Conservation (phyloP, 2,113 vertebrate genomes). For the Elaphurus davidianus region DNA sequence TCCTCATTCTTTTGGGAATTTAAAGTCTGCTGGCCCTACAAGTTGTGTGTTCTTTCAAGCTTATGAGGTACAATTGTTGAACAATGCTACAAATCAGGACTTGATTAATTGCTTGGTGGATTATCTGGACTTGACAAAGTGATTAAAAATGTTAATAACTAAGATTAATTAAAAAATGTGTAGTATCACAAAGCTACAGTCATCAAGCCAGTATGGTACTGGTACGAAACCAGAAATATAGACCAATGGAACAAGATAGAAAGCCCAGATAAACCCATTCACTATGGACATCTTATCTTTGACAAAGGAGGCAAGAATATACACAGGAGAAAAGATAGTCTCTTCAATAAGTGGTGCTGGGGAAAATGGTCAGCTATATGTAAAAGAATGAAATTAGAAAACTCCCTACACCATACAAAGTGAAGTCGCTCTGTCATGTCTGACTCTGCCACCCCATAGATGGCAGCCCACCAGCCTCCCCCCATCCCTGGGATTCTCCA, state of each 20-base stretch:
- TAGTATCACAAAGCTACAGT: neutral
- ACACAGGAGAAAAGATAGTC: neutral
- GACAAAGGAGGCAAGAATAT: neutral
- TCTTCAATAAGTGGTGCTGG: neutral
- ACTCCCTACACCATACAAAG: neutral
- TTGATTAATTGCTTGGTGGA: neutral
- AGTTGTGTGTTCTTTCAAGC: neutral
- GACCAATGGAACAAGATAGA: neutral
- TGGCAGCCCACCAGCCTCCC: fast-evolving
- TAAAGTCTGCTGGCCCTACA: neutral
- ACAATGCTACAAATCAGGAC: neutral
- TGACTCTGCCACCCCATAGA: fast-evolving
- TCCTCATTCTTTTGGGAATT: neutral
- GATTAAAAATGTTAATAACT: neutral
- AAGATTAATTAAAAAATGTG: neutral
- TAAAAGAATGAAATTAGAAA: neutral
- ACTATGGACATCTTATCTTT: neutral
- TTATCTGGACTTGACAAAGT: neutral
- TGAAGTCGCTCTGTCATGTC: fast-evolving
- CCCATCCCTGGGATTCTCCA: neutral
- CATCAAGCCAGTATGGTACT: neutral
- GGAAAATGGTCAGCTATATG: neutral
- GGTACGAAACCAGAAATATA: neutral
- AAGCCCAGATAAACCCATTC: neutral
- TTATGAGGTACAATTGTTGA: neutral